Evolutionary conservation across 2,797 vertebrate species (phyloP), one percentile per base, ranked within the genome.

Genomic region (Ficedula albicollis): DNA sequence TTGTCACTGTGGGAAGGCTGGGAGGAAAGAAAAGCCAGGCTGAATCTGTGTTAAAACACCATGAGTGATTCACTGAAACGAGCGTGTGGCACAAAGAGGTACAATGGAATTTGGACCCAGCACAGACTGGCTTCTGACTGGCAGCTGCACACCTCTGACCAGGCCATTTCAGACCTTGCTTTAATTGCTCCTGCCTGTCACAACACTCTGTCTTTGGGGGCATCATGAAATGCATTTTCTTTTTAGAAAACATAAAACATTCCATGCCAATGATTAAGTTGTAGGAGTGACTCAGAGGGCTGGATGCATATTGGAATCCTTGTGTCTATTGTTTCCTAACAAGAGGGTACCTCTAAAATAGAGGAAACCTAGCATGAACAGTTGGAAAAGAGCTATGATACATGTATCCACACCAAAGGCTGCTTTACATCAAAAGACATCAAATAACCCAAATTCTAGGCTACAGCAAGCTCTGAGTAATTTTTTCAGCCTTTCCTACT

Each of bases 1-100:
- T 99, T 99, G 96, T 99, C 99, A 2, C 99, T 98, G 96, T 99
- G 99, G 59, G 99, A 99, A 38, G 99, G 99, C 99, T 99, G 59
- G 12, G 48, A 84, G 41, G 64, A 93, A 79, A 84, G 67, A 94
- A 90, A 13, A 90, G 17, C 74, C 54, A 89, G 20, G 48, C 5
- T 84, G 36, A 92, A 51, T 56, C 41, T 73, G n/a, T 38, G 38
- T 56, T 86, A 69, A 84, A 91, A 18, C 70, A 89, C 30, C n/a
- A 68, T 41, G 15, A 87, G 34, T 30, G 13, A 75, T 14, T 23
- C 70, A 68, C 7, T 25, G 38, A 86, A 92, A 38, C 38, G 38
- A 52, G 49, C 0, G 0, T 9, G 25, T 46, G 20, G 64, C 80
- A 93, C 49, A 67, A 51, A 62, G 14, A 52, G 11, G 16, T 66